phyloP scores from a whole-genome alignment of 2,797 vertebrate genomes.

The Aplochiton taeniatus region DNA sequence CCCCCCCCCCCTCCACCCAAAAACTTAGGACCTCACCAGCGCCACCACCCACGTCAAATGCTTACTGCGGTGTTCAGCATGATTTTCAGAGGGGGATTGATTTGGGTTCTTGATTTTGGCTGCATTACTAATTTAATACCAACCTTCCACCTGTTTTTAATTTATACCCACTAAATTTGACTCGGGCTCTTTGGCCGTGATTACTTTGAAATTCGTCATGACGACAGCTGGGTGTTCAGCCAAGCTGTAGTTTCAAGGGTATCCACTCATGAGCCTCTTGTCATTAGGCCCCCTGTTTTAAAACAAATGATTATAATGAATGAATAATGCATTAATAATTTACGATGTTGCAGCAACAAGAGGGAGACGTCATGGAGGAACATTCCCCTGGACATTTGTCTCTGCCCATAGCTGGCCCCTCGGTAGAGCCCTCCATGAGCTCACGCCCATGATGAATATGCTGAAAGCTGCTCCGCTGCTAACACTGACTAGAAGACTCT shows the following conservation, averaged over 20 bases:
- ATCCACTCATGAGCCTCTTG: slow-evolving; percentile 53
- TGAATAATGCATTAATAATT: slow-evolving; percentile 33
- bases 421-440: too few relatives aligned
- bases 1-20: slow-evolving; percentile 70
- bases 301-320: too few relatives aligned
- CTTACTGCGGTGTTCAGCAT: slow-evolving; percentile 70
- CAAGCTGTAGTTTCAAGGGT: slow-evolving; percentile 51
- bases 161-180: slow-evolving; percentile 68
- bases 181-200: slow-evolving; percentile 61
- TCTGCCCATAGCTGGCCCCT: not conserved
- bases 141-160: slow-evolving; percentile 46
- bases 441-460: slow-evolving; percentile 11
- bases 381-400: not conserved
- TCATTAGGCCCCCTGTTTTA: slow-evolving; percentile 44
- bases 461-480: slow-evolving; percentile 42
- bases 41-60: not conserved
- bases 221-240: slow-evolving; percentile 56
- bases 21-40: slow-evolving; percentile 54
- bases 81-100: slow-evolving; percentile 74
- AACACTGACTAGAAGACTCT: slow-evolving; percentile 23
- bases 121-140: slow-evolving; percentile 68
- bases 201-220: slow-evolving; percentile 65
- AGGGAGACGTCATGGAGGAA: not conserved
- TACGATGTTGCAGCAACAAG: slow-evolving; percentile 23
- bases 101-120: slow-evolving; percentile 74